Conservation (phyloP, 1,140 invertebrate genomes). For the Drosophila micromelanica region DNA sequence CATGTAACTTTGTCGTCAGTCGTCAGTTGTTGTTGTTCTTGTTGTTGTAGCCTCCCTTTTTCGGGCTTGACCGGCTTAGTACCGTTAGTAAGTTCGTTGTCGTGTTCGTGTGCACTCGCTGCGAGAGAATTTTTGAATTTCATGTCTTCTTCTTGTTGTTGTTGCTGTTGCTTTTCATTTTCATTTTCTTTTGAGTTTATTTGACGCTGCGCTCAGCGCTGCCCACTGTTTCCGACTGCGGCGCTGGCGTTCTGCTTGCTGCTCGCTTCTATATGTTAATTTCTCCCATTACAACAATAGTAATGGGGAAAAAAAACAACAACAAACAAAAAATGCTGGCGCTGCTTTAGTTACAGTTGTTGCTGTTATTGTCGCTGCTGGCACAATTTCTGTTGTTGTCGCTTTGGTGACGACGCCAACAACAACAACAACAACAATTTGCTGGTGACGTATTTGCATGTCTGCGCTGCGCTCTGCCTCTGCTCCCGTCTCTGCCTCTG, state of each 20-base stretch:
- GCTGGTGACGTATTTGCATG: constrained; percentile 55
- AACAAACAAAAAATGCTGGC: constrained; percentile 27
- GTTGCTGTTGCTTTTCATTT: constrained; percentile 65
- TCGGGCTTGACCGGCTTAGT: constrained; percentile 78
- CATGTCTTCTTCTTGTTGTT: constrained; percentile 14
- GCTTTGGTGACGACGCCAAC: constrained; percentile 46
- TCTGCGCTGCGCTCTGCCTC: constrained; percentile 33
- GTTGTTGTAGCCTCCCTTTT: constrained; percentile 44
- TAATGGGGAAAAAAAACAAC: not conserved
- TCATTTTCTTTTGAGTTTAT: constrained; percentile 74
- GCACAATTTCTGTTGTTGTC: constrained; percentile 62
- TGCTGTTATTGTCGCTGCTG: constrained; percentile 41
- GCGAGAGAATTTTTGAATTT: constrained; percentile 73
- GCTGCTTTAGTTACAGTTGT: constrained; percentile 48
- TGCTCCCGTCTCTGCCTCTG: too few relatives aligned
- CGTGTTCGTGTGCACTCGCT: constrained; percentile 40
- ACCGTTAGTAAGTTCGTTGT: constrained; percentile 81
- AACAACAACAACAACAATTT: constrained; percentile 2
- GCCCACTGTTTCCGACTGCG: constrained; percentile 42
- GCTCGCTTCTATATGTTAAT: constrained; percentile 46
- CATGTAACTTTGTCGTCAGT: constrained; percentile 80
- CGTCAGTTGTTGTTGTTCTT: constrained; percentile 30
- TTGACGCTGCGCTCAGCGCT: constrained; percentile 58
- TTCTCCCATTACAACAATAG: constrained; percentile 53
- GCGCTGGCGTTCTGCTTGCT: constrained; percentile 18